These are phyloP conservation scores for Drosophila seclusa DNA, from an alignment of 2,888 invertebrate species.

Conservation along the genomic window DNA sequence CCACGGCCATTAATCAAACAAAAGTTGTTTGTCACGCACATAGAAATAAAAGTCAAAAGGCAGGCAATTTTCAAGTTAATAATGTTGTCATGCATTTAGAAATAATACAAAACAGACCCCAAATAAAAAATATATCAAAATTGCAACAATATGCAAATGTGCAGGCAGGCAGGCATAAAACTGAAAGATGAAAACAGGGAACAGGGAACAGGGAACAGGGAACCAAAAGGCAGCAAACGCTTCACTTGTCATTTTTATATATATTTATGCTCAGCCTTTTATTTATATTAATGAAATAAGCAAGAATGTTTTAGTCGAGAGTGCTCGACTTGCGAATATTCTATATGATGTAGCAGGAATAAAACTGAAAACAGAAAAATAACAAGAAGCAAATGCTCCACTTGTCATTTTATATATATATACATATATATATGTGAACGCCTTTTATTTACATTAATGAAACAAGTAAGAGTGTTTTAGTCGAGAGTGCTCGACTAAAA, in stretches of 20 bases:
- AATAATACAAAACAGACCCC: conserved; percentile 17
- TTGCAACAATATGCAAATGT: conserved; percentile 37
- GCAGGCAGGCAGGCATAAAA: conserved; percentile 10
- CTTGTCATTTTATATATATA: conserved; percentile 46
- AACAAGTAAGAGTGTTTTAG: conserved; percentile 11
- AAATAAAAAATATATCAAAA: conserved; percentile 9
- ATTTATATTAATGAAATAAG: conserved; percentile 48
- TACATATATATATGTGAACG: conserved; percentile 43
- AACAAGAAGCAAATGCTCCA: conserved; percentile 27
- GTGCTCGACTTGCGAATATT: background rate
- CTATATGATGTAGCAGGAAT: background rate
- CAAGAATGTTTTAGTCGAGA: background rate
- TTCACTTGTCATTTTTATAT: conserved; percentile 60
- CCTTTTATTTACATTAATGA: conserved; percentile 52
- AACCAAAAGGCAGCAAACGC: conserved; percentile 9
- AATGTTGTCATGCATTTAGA: conserved; percentile 68
- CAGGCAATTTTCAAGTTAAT: conserved; percentile 64
- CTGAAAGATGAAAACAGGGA: background rate
- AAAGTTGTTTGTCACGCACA: conserved; percentile 26
- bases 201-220: background rate
- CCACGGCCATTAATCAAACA: conserved; percentile 57
- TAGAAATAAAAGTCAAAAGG: conserved; percentile 14
- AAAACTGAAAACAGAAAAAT: background rate
- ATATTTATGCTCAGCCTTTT: conserved; percentile 44
- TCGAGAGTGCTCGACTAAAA: background rate